A percentile compares a stretch with the other conserved stretches of the same genome.
Conservation (phyloP, 2,113 vertebrate species). For the Aptenodytes patagonicus region DNA sequence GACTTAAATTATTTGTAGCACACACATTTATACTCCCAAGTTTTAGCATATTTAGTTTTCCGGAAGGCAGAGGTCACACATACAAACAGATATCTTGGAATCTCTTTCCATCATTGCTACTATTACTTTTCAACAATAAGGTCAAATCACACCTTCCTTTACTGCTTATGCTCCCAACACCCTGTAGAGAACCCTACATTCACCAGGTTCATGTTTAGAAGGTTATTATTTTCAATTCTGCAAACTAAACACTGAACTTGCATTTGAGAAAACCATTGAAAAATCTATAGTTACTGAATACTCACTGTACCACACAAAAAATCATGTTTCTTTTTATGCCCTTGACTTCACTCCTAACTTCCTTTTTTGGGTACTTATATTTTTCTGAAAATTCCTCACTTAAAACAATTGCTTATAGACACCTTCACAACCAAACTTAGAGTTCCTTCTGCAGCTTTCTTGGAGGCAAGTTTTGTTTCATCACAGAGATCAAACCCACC, state of each 20-base stretch:
- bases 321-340: fast-evolving
- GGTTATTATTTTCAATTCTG: not conserved
- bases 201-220: not conserved
- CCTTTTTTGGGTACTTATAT: fast-evolving
- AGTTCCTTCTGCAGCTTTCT: not conserved
- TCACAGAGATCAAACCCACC: not conserved
- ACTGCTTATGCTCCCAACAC: not conserved
- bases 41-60: not conserved
- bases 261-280: not conserved
- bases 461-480: not conserved
- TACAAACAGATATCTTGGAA: not conserved
- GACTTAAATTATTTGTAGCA: not conserved
- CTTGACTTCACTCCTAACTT: not conserved
- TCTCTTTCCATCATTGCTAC: not conserved
- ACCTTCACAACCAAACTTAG: no score
- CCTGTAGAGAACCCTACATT: fast-evolving
- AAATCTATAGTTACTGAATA: not conserved
- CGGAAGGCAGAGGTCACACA: not conserved
- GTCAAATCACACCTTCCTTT: not conserved
- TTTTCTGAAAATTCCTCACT: not conserved
- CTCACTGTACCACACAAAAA: not conserved
- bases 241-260: not conserved
- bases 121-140: not conserved
- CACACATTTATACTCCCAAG: fast-evolving
- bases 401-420: fast-evolving